These are phyloP conservation scores for Kobus ellipsiprymnus DNA, from an alignment of 2,113 vertebrate genomes.

Conservation along the genomic window DNA sequence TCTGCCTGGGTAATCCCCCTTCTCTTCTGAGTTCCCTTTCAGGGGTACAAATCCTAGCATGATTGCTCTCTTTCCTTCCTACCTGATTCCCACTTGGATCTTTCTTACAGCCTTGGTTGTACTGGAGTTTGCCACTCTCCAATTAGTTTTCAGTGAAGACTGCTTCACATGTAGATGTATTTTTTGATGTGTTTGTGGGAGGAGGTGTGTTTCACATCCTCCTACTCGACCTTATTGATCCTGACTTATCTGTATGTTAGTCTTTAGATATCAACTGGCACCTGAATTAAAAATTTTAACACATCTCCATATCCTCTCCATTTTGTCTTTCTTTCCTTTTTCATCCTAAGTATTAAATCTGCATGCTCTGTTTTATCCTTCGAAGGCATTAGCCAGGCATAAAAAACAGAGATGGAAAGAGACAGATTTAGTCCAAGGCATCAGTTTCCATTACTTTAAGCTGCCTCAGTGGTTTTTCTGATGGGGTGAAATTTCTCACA, in stretches of 20 bases:
- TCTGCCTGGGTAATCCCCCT: background rate
- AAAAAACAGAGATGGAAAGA: conserved; percentile 40
- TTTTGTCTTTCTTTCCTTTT: conserved; percentile 1
- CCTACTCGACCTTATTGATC: background rate
- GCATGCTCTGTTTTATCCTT: background rate
- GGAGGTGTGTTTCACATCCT: background rate
- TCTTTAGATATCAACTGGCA: background rate
- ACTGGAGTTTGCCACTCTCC: background rate
- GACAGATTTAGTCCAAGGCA: conserved; percentile 39
- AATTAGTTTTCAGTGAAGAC: background rate
- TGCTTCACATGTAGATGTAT: background rate
- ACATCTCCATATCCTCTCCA: background rate
- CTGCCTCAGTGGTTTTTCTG: conserved; percentile 40
- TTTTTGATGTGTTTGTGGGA: background rate
- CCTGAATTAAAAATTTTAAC: background rate
- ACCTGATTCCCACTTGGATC: background rate
- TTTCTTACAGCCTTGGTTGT: background rate
- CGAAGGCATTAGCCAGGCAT: background rate
- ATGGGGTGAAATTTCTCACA: conserved; percentile 32
- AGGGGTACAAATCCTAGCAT: background rate
- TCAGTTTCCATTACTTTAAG: conserved; percentile 49
- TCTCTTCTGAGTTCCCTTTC: background rate
- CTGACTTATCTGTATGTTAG: background rate
- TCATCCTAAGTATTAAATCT: conserved; percentile 6
- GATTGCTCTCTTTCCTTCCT: background rate